These are phyloP conservation scores for Cotesia glomerata DNA, from an alignment of 1,140 invertebrate species.

Conservation along the genomic window DNA sequence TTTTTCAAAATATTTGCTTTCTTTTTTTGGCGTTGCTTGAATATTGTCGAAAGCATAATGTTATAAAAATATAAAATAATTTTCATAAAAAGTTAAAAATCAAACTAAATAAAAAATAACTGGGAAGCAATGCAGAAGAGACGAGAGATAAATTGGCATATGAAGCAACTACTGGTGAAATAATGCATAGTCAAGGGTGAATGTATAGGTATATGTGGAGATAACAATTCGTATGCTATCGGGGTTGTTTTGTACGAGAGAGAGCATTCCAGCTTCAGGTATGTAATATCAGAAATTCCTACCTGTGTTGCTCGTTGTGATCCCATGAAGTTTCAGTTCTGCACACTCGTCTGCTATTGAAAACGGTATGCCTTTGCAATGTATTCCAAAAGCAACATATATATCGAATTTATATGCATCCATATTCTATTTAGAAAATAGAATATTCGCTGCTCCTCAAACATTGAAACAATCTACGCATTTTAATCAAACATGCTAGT, in stretches of 20 bases:
- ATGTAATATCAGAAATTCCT: constrained; percentile 58
- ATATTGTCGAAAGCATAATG: background rate
- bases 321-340: constrained; percentile 25
- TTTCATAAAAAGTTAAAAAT: background rate
- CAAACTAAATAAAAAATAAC: constrained; percentile 2
- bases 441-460: no score
- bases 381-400: background rate
- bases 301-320: constrained; percentile 47
- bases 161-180: background rate
- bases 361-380: constrained; percentile 29
- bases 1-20: background rate
- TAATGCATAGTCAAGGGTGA: background rate
- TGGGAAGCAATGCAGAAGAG: constrained; percentile 1
- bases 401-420: background rate
- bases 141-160: constrained; percentile 10
- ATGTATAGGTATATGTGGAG: constrained; percentile 23
- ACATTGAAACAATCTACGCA: no score
- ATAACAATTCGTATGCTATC: constrained; percentile 42
- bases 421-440: no score
- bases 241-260: constrained; percentile 42
- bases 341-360: constrained; percentile 10
- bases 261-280: constrained; percentile 50
- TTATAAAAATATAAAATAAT: no score
- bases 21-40: background rate
- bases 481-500: background rate